Percentiles rank a stretch among this genome's conserved stretches.
These are phyloP conservation scores for Archips xylosteana DNA, from an alignment of 2,888 invertebrate genomes.

Conservation along the genomic window DNA sequence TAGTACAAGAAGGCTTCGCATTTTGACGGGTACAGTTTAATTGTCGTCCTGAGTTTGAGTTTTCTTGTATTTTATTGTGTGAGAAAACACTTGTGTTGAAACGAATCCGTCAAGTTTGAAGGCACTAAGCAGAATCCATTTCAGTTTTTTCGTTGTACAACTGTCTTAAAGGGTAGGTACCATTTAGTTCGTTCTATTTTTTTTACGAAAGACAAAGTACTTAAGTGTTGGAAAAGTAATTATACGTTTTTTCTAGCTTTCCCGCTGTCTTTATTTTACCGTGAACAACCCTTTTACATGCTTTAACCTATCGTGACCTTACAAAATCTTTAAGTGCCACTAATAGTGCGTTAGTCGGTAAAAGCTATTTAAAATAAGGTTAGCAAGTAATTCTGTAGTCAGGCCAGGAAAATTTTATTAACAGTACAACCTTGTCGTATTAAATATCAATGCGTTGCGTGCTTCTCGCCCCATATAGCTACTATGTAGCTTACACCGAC, in stretches of 20 bases:
- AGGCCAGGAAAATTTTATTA: not conserved
- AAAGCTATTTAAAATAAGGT: not conserved
- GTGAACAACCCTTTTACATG: not conserved
- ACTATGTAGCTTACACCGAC: not conserved
- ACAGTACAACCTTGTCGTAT: not conserved
- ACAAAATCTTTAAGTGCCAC: not conserved
- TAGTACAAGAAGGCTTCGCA: conserved; percentile 14
- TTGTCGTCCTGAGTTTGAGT: not conserved
- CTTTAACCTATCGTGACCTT: not conserved
- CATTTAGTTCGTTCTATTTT: too few relatives aligned
- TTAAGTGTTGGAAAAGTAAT: too few relatives aligned
- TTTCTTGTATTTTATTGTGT: not conserved
- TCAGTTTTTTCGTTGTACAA: too few relatives aligned
- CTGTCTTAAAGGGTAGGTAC: too few relatives aligned
- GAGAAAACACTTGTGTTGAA: not conserved
- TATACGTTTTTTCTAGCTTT: too few relatives aligned
- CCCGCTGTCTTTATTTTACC: not conserved
- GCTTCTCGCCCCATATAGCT: not conserved
- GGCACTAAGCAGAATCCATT: not conserved
- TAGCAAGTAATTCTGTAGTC: not conserved
- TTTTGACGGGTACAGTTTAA: not conserved
- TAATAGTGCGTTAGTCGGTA: not conserved
- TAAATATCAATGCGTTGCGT: not conserved
- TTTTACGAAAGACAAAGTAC: too few relatives aligned
- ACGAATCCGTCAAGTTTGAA: not conserved